Evolutionary conservation across 2,113 vertebrate species (phyloP).

Genomic region (Heptranchias perlo): DNA sequence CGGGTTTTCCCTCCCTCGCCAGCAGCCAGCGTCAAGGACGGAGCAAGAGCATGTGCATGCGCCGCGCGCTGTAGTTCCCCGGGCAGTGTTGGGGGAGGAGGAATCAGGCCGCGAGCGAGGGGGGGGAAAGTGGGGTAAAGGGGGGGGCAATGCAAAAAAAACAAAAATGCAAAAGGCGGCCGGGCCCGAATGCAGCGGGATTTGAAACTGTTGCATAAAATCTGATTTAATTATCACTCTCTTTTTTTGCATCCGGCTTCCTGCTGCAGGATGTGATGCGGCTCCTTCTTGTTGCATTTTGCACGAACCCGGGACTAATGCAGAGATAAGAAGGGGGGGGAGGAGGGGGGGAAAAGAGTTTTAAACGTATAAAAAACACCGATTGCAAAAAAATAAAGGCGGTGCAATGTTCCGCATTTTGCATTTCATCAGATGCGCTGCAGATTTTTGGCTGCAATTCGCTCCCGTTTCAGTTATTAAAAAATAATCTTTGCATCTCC

Average conservation of each 20-base stretch:
- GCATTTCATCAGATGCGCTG: not conserved
- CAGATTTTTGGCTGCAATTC: not conserved
- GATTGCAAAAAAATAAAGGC: not conserved
- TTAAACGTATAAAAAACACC: not conserved
- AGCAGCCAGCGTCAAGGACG: not conserved
- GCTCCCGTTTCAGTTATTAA: too few relatives aligned
- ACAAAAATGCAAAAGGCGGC: too few relatives aligned
- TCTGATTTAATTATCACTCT: too few relatives aligned
- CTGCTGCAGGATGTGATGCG: not conserved
- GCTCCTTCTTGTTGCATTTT: not conserved
- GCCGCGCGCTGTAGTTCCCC: not conserved
- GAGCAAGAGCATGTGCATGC: not conserved
- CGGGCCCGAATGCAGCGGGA: too few relatives aligned
- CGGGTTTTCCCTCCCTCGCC: not conserved
- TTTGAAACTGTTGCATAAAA: too few relatives aligned
- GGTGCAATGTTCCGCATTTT: not conserved
- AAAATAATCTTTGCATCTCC: too few relatives aligned
- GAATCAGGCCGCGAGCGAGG: too few relatives aligned
- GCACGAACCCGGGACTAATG: not conserved
- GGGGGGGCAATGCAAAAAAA: not conserved
- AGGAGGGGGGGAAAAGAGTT: not conserved
- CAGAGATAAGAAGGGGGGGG: not conserved
- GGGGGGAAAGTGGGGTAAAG: conserved; percentile 11
- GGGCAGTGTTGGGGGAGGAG: not conserved
- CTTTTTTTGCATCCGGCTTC: not conserved